phyloP scores from a whole-genome alignment of 2,888 invertebrate species.

The Cheilosia impressa region DNA sequence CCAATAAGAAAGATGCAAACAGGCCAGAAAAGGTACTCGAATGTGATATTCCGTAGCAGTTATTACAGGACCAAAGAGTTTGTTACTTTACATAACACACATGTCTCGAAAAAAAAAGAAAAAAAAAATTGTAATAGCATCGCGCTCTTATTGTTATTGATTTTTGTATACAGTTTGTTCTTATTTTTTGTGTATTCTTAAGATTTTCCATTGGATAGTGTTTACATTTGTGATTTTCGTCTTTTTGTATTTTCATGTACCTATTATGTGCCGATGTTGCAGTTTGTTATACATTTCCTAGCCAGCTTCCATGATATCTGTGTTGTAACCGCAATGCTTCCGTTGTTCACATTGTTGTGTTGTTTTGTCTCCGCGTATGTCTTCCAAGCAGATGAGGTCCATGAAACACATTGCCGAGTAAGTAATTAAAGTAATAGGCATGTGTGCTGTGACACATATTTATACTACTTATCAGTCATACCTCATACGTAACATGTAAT shows the following conservation, averaged over 20 bases:
- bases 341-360: slow-evolving; percentile 92
- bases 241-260: slow-evolving; percentile 42
- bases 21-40: slow-evolving; percentile 67
- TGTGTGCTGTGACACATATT: background rate
- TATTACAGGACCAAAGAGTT: slow-evolving; percentile 27
- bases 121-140: slow-evolving; percentile 12
- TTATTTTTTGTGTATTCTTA: slow-evolving; percentile 35
- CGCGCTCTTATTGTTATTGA: slow-evolving; percentile 58
- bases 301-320: slow-evolving; percentile 92
- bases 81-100: slow-evolving; percentile 49
- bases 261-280: slow-evolving; percentile 61
- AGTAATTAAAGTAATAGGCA: slow-evolving; percentile 82
- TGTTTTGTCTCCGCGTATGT: slow-evolving; percentile 95
- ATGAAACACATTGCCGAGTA: slow-evolving; percentile 97
- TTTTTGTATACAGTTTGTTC: slow-evolving; percentile 41
- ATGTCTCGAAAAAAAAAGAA: background rate
- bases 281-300: slow-evolving; percentile 88
- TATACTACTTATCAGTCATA: too few relatives aligned
- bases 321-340: slow-evolving; percentile 92
- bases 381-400: slow-evolving; percentile 96
- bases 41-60: slow-evolving; percentile 9
- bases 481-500: background rate
- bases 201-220: slow-evolving; percentile 44
- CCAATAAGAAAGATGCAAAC: slow-evolving; percentile 64
- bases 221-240: slow-evolving; percentile 50